phyloP scores from a whole-genome alignment of 2,113 vertebrate species.

The Sceloporus tristichus region DNA sequence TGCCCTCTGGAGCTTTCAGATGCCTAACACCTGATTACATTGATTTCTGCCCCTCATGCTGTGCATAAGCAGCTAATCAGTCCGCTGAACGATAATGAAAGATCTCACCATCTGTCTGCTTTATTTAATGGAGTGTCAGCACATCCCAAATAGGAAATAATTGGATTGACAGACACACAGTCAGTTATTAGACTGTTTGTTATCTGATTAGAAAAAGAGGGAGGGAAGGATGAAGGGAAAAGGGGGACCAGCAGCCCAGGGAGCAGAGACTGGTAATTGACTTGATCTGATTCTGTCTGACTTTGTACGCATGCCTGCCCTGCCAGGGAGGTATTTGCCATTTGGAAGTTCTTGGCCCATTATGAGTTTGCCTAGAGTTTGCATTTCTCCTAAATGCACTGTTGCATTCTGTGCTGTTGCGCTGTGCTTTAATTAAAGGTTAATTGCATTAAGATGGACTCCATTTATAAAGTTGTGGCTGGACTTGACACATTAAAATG shows the following conservation, averaged over 20 bases:
- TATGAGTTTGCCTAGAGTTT: background rate
- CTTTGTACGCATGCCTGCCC: slow-evolving; percentile 16
- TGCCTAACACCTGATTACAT: slow-evolving; percentile 49
- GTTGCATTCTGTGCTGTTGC: slow-evolving; percentile 57
- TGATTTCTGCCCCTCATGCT: slow-evolving; percentile 33
- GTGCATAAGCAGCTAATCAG: slow-evolving; percentile 49
- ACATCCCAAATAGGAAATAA: slow-evolving; percentile 69
- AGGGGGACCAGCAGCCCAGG: slow-evolving; percentile 60
- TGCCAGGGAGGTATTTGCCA: slow-evolving; percentile 33
- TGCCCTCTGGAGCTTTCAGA: background rate
- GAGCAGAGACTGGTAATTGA: slow-evolving; percentile 67
- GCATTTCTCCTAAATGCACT: slow-evolving; percentile 48
- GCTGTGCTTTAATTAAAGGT: slow-evolving; percentile 63
- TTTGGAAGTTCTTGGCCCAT: slow-evolving; percentile 31
- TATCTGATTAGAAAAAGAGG: slow-evolving; percentile 52
- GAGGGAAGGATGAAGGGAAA: background rate
- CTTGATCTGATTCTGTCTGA: slow-evolving; percentile 60
- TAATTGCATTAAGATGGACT: background rate
- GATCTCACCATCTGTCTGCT: slow-evolving; percentile 67
- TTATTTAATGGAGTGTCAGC: slow-evolving; percentile 72
- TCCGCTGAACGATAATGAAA: slow-evolving; percentile 64
- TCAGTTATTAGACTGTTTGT: slow-evolving; percentile 69
- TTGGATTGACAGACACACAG: slow-evolving; percentile 76
- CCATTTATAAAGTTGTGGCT: slow-evolving; percentile 78
- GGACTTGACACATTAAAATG: slow-evolving; percentile 75